Percentiles rank a stretch among this genome's conserved stretches.
phyloP scores from a whole-genome alignment of 1,140 invertebrate genomes.

The Ceratina australensis region DNA sequence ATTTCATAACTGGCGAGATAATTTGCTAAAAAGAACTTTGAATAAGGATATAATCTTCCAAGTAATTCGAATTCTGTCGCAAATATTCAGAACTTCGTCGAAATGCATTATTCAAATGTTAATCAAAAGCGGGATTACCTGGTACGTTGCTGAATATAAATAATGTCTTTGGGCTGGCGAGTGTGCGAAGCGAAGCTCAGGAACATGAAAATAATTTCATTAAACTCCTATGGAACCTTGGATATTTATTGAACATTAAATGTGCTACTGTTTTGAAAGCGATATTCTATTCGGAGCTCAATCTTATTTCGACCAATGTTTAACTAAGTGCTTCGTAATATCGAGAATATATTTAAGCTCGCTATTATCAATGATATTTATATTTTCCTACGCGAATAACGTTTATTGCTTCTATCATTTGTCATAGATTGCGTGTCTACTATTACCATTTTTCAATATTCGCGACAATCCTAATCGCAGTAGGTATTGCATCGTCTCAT shows the following conservation, averaged over 20 bases:
- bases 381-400: background rate
- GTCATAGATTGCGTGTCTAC: background rate
- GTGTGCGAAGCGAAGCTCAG: background rate
- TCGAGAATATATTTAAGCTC: background rate
- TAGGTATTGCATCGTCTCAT: background rate
- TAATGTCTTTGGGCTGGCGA: background rate
- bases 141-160: slow-evolving; percentile 5
- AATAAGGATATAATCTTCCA: too few relatives aligned
- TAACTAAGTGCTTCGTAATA: background rate
- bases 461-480: background rate
- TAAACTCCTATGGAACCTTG: background rate
- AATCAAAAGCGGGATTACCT: background rate
- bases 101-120: slow-evolving; percentile 4
- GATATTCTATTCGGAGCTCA: too few relatives aligned
- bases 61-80: background rate
- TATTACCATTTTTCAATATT: slow-evolving; percentile 12
- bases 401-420: background rate
- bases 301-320: background rate
- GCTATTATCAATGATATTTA: background rate
- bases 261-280: background rate
- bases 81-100: background rate
- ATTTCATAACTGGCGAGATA: too few relatives aligned
- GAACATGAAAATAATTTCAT: background rate
- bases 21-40: too few relatives aligned
- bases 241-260: too few relatives aligned